phyloP scores from a whole-genome alignment of 2,113 vertebrate species.

The Menidia beryllina region DNA sequence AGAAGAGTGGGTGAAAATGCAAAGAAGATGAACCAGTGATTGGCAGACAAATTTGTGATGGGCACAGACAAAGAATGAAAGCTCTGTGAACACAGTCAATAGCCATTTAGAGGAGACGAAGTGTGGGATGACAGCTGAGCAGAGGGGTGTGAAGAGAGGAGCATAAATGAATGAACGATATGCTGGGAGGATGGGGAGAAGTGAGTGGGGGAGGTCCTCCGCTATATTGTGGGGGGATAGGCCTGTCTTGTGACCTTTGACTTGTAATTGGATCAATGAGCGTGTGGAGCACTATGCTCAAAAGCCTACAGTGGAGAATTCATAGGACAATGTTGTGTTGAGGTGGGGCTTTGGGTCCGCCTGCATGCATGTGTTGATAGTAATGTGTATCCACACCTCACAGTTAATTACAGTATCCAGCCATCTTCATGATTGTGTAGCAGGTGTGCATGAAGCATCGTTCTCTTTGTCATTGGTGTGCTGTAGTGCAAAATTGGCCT shows the following conservation, averaged over 20 bases:
- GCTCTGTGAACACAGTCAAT: slow-evolving; percentile 75
- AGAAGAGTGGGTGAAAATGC: slow-evolving; percentile 47
- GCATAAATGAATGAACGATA: slow-evolving; percentile 69
- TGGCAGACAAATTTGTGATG: slow-evolving; percentile 75
- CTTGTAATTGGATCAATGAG: slow-evolving; percentile 69
- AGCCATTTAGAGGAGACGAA: slow-evolving; percentile 75
- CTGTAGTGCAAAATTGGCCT: slow-evolving; percentile 40
- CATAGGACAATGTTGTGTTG: slow-evolving; percentile 14
- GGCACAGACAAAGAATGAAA: slow-evolving; percentile 67
- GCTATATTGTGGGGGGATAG: slow-evolving; percentile 64
- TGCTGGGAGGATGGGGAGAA: slow-evolving; percentile 63
- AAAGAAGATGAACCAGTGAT: slow-evolving; percentile 63
- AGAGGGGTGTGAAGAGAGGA: slow-evolving; percentile 71
- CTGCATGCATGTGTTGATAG: slow-evolving; percentile 13
- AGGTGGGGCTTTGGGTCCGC: slow-evolving; percentile 43
- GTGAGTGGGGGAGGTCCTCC: slow-evolving; percentile 60
- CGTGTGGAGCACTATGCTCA: slow-evolving; percentile 51
- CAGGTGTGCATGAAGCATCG: slow-evolving; percentile 45
- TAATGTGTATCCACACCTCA: slow-evolving; percentile 21
- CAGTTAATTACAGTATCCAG: slow-evolving; percentile 44
- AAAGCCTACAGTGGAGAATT: slow-evolving; percentile 64
- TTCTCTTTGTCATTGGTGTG: slow-evolving; percentile 48
- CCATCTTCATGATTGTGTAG: slow-evolving; percentile 44
- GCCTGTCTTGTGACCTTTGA: slow-evolving; percentile 71
- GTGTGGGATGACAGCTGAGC: slow-evolving; percentile 79